These are phyloP conservation scores for Nematopogon swammerdamellus DNA, from an alignment of 2,888 invertebrate species.

Conservation along the genomic window DNA sequence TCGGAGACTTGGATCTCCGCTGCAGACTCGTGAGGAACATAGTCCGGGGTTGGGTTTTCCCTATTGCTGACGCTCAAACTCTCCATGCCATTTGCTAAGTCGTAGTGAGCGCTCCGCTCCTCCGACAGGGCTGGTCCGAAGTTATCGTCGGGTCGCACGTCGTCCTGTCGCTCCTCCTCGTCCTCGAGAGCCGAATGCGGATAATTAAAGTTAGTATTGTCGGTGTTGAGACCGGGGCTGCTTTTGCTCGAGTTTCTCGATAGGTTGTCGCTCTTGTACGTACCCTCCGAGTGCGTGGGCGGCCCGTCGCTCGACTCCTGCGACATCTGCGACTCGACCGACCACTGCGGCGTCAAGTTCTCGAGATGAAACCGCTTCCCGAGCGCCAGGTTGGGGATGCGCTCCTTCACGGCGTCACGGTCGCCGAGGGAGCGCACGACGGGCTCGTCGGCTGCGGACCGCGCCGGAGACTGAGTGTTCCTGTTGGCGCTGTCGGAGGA, in stretches of 20 bases:
- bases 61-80: constrained; percentile 34
- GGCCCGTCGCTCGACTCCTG: constrained; percentile 63
- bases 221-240: constrained; percentile 39
- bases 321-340: constrained; percentile 63
- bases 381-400: constrained; percentile 39
- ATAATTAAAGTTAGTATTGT: constrained; percentile 37
- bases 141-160: constrained; percentile 1
- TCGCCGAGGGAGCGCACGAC: constrained; percentile 32
- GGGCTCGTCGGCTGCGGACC: constrained; percentile 20
- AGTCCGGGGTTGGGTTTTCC: constrained; percentile 21
- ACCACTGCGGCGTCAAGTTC: constrained; percentile 60
- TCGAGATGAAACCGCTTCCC: constrained; percentile 41
- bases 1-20: not conserved
- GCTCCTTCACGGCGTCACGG: constrained; percentile 34
- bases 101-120: constrained; percentile 27
- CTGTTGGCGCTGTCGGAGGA: constrained; percentile 13
- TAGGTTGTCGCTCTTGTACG: constrained; percentile 56
- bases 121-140: constrained; percentile 10
- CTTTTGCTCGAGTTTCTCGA: constrained; percentile 51
- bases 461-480: constrained; percentile 16
- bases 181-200: constrained; percentile 29
- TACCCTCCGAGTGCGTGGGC: constrained; percentile 58
- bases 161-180: not conserved
- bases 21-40: not conserved
- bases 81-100: constrained; percentile 30